Evolutionary conservation across 2,113 vertebrate species (phyloP).

Genomic region (Cyanoramphus novaezelandiae): DNA sequence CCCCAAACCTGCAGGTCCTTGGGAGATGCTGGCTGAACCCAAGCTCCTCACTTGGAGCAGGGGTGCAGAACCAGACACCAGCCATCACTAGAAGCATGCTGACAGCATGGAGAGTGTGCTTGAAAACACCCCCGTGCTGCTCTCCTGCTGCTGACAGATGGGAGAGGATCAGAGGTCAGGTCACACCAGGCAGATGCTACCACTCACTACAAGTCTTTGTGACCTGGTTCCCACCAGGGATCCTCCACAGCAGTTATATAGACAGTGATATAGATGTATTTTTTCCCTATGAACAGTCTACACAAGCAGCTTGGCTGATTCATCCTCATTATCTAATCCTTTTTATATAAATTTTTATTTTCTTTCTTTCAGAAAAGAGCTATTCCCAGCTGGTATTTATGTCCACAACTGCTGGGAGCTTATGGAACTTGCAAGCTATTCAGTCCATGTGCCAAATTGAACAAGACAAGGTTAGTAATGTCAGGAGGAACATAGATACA

Average conservation of each 20-base stretch:
- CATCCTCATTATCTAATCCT: not conserved
- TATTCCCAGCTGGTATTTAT: slow-evolving; percentile 96
- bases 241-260: not conserved
- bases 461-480: slow-evolving; percentile 86
- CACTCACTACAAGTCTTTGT: not conserved
- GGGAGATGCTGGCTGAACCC: not conserved
- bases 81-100: not conserved
- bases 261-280: not conserved
- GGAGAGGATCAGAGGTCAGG: not conserved
- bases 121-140: not conserved
- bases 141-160: not conserved
- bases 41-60: not conserved
- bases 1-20: not conserved
- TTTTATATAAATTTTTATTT: not conserved
- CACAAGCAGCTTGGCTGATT: not conserved
- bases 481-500: not conserved
- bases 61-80: not conserved
- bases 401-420: slow-evolving; percentile 93
- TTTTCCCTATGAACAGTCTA: not conserved
- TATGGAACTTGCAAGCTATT: slow-evolving; percentile 95
- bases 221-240: not conserved
- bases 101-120: fast-evolving
- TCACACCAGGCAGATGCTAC: not conserved
- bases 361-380: slow-evolving; percentile 81
- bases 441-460: slow-evolving; percentile 97